phyloP scores from a whole-genome alignment of 2,888 invertebrate species.

The Melanostoma scalare region DNA sequence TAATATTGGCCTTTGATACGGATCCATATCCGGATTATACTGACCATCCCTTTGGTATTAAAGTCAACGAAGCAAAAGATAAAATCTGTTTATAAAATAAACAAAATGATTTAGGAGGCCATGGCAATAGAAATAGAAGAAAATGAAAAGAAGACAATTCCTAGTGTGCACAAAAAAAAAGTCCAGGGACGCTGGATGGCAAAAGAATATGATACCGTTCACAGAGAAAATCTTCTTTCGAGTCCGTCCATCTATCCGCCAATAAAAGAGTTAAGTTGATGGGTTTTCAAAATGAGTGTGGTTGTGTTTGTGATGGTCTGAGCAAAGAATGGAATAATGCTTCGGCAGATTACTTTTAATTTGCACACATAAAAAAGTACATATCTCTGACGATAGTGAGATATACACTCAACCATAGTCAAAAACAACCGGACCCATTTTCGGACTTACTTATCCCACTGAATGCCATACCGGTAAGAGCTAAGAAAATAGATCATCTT shows the following conservation, averaged over 20 bases:
- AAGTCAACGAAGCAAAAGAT: constrained; percentile 72
- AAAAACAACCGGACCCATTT: constrained; percentile 25
- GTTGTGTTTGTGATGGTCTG: constrained; percentile 12
- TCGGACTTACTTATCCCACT: constrained; percentile 33
- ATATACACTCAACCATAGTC: background rate
- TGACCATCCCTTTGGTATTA: constrained; percentile 72
- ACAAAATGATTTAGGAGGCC: constrained; percentile 72
- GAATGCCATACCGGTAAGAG: background rate
- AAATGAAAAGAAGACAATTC: constrained; percentile 19
- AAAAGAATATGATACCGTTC: constrained; percentile 66
- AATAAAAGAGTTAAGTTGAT: constrained; percentile 66
- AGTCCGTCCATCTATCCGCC: constrained; percentile 47
- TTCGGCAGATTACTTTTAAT: constrained; percentile 68
- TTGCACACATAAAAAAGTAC: constrained; percentile 49
- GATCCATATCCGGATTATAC: constrained; percentile 72
- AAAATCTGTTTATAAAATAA: constrained; percentile 73
- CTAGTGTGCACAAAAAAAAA: constrained; percentile 31
- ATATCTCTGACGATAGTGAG: background rate
- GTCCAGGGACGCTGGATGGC: constrained; percentile 47
- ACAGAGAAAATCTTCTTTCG: constrained; percentile 65
- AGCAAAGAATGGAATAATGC: constrained; percentile 54
- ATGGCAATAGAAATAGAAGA: constrained; percentile 21
- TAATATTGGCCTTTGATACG: constrained; percentile 73
- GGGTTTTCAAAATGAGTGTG: constrained; percentile 31
- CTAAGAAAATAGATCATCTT: constrained; percentile 40